Percentiles rank a stretch among this genome's conserved stretches.
Evolutionary conservation across 2,113 vertebrate genomes (phyloP).

Genomic region (Benitochromis conjunctus): DNA sequence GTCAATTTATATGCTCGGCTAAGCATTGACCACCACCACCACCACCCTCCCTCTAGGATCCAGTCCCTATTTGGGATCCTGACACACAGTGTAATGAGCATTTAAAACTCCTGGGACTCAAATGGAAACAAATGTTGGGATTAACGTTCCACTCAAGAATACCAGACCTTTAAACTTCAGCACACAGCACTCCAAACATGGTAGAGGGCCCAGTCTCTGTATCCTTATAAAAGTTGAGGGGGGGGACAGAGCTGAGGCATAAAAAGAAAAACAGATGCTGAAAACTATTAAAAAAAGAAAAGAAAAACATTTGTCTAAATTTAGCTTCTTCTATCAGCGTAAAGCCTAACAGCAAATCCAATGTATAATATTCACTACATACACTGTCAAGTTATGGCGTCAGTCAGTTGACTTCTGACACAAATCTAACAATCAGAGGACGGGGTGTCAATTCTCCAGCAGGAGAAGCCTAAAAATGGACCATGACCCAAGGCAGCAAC

Average conservation of each 20-base stretch:
- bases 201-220: neutral
- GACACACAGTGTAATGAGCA: neutral
- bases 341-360: neutral
- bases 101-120: neutral
- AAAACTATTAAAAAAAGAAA: neutral
- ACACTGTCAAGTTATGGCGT: neutral
- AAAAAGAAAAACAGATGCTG: neutral
- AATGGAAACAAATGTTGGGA: neutral
- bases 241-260: neutral
- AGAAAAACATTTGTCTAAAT: neutral
- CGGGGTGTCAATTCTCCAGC: neutral
- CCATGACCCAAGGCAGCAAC: neutral
- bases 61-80: neutral
- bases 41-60: neutral
- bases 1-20: neutral
- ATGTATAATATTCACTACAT: neutral
- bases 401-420: neutral
- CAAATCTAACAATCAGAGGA: neutral
- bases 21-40: neutral
- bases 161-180: neutral
- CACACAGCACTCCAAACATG: constrained; percentile 8
- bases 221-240: neutral
- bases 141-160: neutral
- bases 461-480: neutral
- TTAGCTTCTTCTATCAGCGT: neutral